Conservation (phyloP, 2,113 vertebrate species). For the Crotalus helleri region DNA sequence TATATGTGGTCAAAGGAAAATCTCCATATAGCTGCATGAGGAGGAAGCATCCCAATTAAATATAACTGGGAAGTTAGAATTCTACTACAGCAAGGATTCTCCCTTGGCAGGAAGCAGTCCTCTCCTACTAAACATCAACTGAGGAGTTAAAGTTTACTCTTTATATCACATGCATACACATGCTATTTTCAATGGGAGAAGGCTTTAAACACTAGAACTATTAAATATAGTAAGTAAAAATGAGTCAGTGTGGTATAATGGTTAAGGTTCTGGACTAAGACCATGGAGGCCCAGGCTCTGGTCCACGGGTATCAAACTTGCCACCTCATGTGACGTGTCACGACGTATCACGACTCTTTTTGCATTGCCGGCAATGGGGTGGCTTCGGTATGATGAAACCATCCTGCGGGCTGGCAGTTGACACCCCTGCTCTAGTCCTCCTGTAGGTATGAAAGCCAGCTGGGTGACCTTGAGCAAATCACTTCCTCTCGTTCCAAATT, state of each 20-base stretch:
- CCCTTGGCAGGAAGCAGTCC: not conserved
- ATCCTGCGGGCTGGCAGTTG: too few species aligned
- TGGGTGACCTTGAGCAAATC: not conserved
- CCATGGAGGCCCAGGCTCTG: not conserved
- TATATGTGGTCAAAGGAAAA: not conserved
- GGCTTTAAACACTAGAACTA: not conserved
- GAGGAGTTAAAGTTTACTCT: not conserved
- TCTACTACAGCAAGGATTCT: not conserved
- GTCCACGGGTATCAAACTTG: not conserved
- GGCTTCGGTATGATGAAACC: too few species aligned
- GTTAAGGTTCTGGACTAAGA: not conserved
- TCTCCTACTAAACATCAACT: not conserved
- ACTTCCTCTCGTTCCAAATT: not conserved
- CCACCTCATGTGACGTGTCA: too few species aligned
- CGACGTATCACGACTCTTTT: too few species aligned
- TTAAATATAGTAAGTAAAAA: not conserved
- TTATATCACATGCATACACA: not conserved
- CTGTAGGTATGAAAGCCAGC: not conserved
- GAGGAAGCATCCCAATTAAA: not conserved
- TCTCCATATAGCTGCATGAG: not conserved
- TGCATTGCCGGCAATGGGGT: too few species aligned
- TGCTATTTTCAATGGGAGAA: not conserved
- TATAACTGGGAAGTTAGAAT: not conserved
- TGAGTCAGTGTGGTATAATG: not conserved
- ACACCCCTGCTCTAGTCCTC: not conserved